Conservation (phyloP, 2,888 invertebrate genomes). For the Heliconius ethilla region DNA sequence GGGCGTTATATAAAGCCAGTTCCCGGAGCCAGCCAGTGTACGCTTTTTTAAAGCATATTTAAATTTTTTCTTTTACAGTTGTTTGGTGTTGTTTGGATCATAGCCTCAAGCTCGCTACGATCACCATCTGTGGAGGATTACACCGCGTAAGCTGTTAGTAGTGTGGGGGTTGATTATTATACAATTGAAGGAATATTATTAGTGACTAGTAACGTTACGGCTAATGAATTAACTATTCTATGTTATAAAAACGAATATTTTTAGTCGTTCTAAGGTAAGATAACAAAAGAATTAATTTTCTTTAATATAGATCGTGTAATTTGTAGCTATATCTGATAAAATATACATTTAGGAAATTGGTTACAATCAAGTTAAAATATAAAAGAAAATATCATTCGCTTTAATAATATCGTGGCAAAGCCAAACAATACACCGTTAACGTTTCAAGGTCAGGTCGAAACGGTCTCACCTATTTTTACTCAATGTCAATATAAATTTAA, state of each 20-base stretch:
- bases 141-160: slow-evolving; percentile 79
- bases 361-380: slow-evolving; percentile 1
- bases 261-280: not conserved
- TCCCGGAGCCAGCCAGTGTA: slow-evolving; percentile 70
- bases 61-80: slow-evolving; percentile 83
- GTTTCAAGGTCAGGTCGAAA: slow-evolving; percentile 33
- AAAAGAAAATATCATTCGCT: not conserved
- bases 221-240: not conserved
- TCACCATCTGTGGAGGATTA: slow-evolving; percentile 83
- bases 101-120: slow-evolving; percentile 83
- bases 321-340: not conserved
- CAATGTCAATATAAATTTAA: slow-evolving; percentile 33
- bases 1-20: slow-evolving; percentile 79
- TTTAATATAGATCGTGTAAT: not conserved
- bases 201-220: slow-evolving; percentile 11
- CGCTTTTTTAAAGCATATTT: slow-evolving; percentile 81
- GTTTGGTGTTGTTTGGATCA: slow-evolving; percentile 83
- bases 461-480: slow-evolving; percentile 33
- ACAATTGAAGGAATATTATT: slow-evolving; percentile 42
- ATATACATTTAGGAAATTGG: not conserved
- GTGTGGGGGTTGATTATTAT: slow-evolving; percentile 56
- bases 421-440: slow-evolving; percentile 24
- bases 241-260: not conserved
- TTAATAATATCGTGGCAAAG: slow-evolving; percentile 20
- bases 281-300: not conserved